Evolutionary conservation across 2,113 vertebrate species (phyloP), one percentile per base, ranked within the genome.

Genomic region (Mastomys natalensis): DNA sequence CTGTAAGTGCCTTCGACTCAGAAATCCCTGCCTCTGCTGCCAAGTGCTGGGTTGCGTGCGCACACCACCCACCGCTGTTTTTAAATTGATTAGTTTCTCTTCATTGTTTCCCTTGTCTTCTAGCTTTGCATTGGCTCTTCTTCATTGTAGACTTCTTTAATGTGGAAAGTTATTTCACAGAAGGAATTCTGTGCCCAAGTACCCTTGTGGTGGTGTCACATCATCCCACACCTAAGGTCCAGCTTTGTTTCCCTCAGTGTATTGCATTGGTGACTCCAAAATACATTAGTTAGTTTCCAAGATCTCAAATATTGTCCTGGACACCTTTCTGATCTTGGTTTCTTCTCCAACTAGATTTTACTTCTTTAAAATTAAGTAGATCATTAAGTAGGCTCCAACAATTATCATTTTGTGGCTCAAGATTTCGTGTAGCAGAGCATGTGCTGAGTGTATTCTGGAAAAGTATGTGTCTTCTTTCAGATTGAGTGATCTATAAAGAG

Each of bases 371-470:
- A 82, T 85, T 70, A 87, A 34, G 4, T 74, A n/a, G n/a, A n/a
- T n/a, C n/a, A n/a, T n/a, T n/a, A n/a, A n/a, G n/a, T n/a, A n/a
- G n/a, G n/a, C n/a, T n/a, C n/a, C n/a, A n/a, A n/a, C n/a, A n/a
- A n/a, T n/a, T n/a, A n/a, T 43, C 74, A 16, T 89, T 93, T 94
- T 91, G 55, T 89, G 60, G 16, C 45, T 81, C 48, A 74, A 19
- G 5, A 78, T 87, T 51, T 66, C 9, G 4, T 60, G 40, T 3
- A 45, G 13, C 26, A 73, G 31, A 40, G 34, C 48, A 53, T n/a
- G 66, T 34, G 5, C 62, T 78, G 74, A 48, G 1, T 58, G 8
- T 13, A 10, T 77, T 31, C 13, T 81, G 76, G 3, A 92, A 87
- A 89, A 81, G 7, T 73, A 92, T 22, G 37, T 74, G 31, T 64